Percentiles rank a stretch among this genome's conserved stretches.
Conservation (phyloP, 2,113 vertebrate species). For the Perca fluviatilis region DNA sequence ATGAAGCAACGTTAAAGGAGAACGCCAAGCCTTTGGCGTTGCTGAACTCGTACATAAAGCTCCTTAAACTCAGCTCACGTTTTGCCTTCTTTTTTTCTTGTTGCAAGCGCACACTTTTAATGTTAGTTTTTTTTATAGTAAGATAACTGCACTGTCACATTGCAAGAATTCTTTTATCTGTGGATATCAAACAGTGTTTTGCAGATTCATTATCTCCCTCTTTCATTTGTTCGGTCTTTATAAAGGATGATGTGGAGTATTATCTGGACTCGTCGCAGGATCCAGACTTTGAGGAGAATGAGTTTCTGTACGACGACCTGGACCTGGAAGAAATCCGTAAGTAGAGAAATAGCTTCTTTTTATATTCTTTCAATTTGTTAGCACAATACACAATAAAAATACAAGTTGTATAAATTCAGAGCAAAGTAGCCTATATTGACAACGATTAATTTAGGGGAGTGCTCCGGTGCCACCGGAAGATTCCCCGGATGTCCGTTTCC, state of each 20-base stretch:
- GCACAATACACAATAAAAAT: not conserved
- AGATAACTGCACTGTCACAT: too few species aligned
- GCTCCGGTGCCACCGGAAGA: too few species aligned
- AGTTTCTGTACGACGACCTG: slow-evolving; percentile 93
- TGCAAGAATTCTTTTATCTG: too few species aligned
- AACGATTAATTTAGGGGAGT: too few species aligned
- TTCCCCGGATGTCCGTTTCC: too few species aligned
- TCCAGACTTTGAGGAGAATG: slow-evolving; percentile 93
- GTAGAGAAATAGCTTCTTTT: slow-evolving; percentile 27
- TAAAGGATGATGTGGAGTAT: slow-evolving; percentile 90
- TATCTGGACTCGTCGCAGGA: slow-evolving; percentile 93
- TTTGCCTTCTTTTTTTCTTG: not conserved
- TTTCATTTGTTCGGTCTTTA: not conserved
- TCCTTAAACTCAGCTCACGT: not conserved
- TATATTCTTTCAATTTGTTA: not conserved
- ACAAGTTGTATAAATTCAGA: not conserved
- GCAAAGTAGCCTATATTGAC: not conserved
- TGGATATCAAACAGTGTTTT: too few species aligned
- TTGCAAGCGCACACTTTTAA: too few species aligned
- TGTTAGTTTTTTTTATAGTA: too few species aligned
- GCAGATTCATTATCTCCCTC: not conserved
- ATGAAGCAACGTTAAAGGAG: not conserved
- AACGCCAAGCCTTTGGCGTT: not conserved
- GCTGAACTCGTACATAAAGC: too few species aligned
- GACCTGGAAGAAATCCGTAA: slow-evolving; percentile 93